Evolutionary conservation across 2,797 vertebrate genomes (phyloP), one percentile per base, ranked within the genome.

Genomic region (Percopsis omiscomaycus): DNA sequence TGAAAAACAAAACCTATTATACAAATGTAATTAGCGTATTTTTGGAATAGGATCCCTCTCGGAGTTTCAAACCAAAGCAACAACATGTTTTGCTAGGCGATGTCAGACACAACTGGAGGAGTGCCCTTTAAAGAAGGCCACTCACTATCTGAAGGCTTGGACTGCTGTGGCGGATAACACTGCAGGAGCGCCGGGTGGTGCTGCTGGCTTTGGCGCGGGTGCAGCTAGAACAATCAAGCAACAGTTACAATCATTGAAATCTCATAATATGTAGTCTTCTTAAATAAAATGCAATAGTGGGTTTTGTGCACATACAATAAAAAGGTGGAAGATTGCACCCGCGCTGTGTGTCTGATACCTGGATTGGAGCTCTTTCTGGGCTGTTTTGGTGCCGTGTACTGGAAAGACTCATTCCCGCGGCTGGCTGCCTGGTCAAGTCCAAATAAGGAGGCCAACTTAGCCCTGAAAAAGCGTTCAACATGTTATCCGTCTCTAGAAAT

Each of bases 311-410:
- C 4, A 42, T 42, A 42, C 37, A 42, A 42, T 42, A 42, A 42
- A 42, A 9, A 6, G 37, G 9, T 2, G 9, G 37, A 42, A 42
- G 37, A 42, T 42, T 42, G 37, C 6, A 6, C 6, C 9, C 8
- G 6, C 6, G 9, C 37, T 42, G 37, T 42, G 37, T 42, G 13
- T 32, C 2, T 1, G 22, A 46, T 3, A 98, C 97, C 95, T 59
- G 92, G 28, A 68, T 77, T 73, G 4, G 92, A 90, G 59, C 66
- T 88, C 82, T 97, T 99, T 73, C 92, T 94, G 5, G 97, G 97
- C 84, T 99, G 97, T 77, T 97, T 98, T 3, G 97, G 97, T 1
- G 97, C 96, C 0, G 95, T 97, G 79, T 97, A 99, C 73, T 98
- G 96, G 86, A 99, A 99, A 0, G 96, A 96, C 48, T 98, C 95